Evolutionary conservation across 1,140 invertebrate genomes (phyloP).

Genomic region (Lordiphosa collinella): DNA sequence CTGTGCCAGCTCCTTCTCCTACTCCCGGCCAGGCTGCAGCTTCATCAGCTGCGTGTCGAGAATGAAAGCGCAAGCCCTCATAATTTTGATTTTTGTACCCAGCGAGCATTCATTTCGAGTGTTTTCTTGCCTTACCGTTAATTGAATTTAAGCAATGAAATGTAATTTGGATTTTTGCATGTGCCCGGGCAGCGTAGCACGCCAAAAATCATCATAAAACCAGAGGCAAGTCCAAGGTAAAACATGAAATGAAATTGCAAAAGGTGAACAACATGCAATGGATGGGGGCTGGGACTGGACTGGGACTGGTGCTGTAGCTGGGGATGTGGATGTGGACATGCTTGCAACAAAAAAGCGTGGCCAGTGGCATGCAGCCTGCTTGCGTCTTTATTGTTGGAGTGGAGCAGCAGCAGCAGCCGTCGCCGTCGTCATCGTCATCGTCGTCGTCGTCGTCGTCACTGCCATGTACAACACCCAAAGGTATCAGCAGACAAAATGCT

Average conservation of each 20-base stretch:
- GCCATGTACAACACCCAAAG: constrained; percentile 75
- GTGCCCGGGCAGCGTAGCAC: constrained; percentile 53
- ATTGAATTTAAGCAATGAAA: constrained; percentile 75
- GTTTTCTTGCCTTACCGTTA: constrained; percentile 46
- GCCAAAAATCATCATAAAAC: constrained; percentile 55
- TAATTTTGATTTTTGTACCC: constrained; percentile 28
- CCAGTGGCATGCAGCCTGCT: constrained; percentile 60
- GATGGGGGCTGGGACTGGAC: constrained; percentile 5
- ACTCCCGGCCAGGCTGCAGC: constrained; percentile 1
- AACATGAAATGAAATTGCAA: constrained; percentile 51
- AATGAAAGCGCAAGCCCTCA: constrained; percentile 48
- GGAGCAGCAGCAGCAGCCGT: constrained; percentile 19
- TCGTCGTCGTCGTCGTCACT: constrained; percentile 30
- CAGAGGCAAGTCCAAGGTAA: constrained; percentile 21
- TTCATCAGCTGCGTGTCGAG: constrained; percentile 14
- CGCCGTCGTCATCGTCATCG: constrained; percentile 6
- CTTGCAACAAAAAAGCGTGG: constrained; percentile 43
- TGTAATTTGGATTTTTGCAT: constrained; percentile 75
- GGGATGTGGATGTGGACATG: constrained; percentile 14
- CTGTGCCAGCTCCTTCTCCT: constrained; percentile 5
- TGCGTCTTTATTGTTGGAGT: constrained; percentile 68
- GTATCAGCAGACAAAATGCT: constrained; percentile 78
- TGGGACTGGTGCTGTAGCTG: background rate
- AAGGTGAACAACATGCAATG: constrained; percentile 67
- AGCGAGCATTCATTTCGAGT: constrained; percentile 28